These are phyloP conservation scores for Drosophila demipolita DNA, from an alignment of 2,888 invertebrate species.

Conservation along the genomic window DNA sequence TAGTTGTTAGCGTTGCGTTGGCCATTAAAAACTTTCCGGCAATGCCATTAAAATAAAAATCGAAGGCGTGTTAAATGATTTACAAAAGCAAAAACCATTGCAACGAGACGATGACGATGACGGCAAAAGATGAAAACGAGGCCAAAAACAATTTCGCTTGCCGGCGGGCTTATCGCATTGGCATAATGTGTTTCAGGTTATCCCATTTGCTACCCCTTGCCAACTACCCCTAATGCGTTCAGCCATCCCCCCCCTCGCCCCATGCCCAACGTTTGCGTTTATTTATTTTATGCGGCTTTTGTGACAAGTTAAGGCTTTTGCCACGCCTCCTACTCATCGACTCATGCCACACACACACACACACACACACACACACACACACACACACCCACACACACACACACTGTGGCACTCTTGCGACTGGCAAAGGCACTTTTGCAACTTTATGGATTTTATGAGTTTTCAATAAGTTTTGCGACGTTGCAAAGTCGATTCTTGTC, in stretches of 20 bases:
- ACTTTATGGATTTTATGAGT: slow-evolving; percentile 68
- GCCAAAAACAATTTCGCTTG: slow-evolving; percentile 62
- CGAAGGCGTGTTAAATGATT: slow-evolving; percentile 78
- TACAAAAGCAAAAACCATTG: slow-evolving; percentile 51
- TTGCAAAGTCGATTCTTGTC: slow-evolving; percentile 6
- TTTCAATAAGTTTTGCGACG: slow-evolving; percentile 67
- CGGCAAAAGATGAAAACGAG: slow-evolving; percentile 1
- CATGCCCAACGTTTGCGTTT: background rate
- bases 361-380: background rate
- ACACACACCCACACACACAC: background rate
- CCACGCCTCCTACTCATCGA: slow-evolving; percentile 6
- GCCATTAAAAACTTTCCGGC: slow-evolving; percentile 74
- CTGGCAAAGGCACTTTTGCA: slow-evolving; percentile 38
- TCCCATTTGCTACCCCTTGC: slow-evolving; percentile 23
- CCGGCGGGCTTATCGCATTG: slow-evolving; percentile 57
- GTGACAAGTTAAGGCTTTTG: slow-evolving; percentile 61
- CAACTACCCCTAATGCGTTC: background rate
- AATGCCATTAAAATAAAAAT: slow-evolving; percentile 76
- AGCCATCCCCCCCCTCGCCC: background rate
- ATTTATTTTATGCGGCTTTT: slow-evolving; percentile 60
- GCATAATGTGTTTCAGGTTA: slow-evolving; percentile 63
- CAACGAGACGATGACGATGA: slow-evolving; percentile 4
- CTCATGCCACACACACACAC: background rate
- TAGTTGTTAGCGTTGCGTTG: slow-evolving; percentile 40
- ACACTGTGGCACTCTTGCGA: background rate